These are phyloP conservation scores for Tipula unca DNA, from an alignment of 2,888 invertebrate species.

Conservation along the genomic window DNA sequence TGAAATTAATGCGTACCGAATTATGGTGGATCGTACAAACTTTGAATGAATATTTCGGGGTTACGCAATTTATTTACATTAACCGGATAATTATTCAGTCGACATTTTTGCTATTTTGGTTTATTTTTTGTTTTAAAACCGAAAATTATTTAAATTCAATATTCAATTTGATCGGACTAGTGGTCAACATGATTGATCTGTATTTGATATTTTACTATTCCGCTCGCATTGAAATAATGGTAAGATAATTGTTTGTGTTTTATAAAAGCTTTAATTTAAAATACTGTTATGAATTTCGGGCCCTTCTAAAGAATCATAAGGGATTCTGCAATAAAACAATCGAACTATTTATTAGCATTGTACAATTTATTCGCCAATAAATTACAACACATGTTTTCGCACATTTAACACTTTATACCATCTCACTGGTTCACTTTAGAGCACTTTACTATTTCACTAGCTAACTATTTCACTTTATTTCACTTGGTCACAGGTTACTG, in stretches of 20 bases:
- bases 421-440: too few species aligned
- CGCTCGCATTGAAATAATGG: neutral
- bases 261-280: too few species aligned
- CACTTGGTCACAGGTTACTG: too few species aligned
- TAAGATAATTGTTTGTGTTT: neutral
- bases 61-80: neutral
- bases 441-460: too few species aligned
- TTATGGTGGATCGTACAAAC: neutral
- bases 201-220: neutral
- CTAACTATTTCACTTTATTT: too few species aligned
- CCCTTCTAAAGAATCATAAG: too few species aligned
- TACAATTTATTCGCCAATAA: too few species aligned
- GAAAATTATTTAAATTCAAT: neutral
- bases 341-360: too few species aligned
- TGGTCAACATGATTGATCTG: neutral
- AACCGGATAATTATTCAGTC: neutral
- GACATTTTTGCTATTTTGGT: neutral
- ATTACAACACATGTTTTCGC: too few species aligned
- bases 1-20: neutral
- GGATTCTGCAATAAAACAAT: too few species aligned
- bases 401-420: too few species aligned
- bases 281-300: too few species aligned
- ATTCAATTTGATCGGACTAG: neutral
- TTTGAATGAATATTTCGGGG: neutral
- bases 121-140: neutral